Conservation (phyloP, 2,888 invertebrate genomes). For the Herminia tarsipennalis region DNA sequence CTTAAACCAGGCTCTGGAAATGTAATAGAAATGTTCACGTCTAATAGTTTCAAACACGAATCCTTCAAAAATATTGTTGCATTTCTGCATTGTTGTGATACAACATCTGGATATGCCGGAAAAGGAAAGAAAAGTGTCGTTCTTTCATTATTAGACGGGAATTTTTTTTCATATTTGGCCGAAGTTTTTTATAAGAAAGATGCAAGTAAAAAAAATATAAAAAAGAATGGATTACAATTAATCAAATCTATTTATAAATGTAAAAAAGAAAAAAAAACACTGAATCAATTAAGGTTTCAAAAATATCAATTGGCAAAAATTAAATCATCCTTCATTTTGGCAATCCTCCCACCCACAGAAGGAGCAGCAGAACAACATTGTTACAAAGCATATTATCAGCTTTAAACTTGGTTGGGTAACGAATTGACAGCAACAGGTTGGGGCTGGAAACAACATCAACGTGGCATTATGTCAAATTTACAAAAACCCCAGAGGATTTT, state of each 20-base stretch:
- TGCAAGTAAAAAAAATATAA: slow-evolving; percentile 18
- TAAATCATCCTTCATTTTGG: slow-evolving; percentile 25
- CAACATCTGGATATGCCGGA: slow-evolving; percentile 29
- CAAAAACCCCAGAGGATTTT: no score
- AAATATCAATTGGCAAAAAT: slow-evolving; percentile 34
- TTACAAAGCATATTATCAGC: slow-evolving; percentile 27
- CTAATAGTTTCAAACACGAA: slow-evolving; percentile 36
- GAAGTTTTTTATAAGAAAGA: slow-evolving; percentile 21
- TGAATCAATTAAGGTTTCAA: slow-evolving; percentile 32
- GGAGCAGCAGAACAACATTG: slow-evolving; percentile 38
- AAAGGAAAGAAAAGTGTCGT: slow-evolving; percentile 30
- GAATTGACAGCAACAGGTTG: slow-evolving; percentile 30
- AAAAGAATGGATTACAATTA: slow-evolving; percentile 20
- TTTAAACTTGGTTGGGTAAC: slow-evolving; percentile 27
- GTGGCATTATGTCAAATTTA: slow-evolving; percentile 32
- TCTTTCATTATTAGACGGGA: slow-evolving; percentile 14
- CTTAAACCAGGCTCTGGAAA: slow-evolving; percentile 18
- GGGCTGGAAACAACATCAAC: slow-evolving; percentile 27
- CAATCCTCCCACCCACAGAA: slow-evolving; percentile 25
- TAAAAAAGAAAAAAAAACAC: slow-evolving; percentile 14
- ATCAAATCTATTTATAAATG: slow-evolving; percentile 19
- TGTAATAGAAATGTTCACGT: slow-evolving; percentile 19
- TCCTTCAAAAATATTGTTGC: slow-evolving; percentile 29
- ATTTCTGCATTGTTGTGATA: slow-evolving; percentile 22
- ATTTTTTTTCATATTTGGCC: slow-evolving; percentile 14